Evolutionary conservation across 1,140 invertebrate genomes (phyloP).

Genomic region (Battus philenor): DNA sequence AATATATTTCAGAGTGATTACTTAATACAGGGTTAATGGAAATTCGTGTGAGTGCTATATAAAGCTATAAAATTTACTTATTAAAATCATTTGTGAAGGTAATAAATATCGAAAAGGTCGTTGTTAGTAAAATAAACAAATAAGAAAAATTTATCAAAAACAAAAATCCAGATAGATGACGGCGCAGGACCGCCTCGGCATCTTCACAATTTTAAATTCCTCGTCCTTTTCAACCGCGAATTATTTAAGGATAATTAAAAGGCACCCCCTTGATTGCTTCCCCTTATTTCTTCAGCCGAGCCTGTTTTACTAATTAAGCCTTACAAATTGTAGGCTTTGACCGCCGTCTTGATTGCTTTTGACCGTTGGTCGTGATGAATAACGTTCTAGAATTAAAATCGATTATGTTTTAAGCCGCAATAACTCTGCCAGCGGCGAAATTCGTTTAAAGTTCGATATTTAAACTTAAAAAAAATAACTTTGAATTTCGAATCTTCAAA

Average conservation of each 20-base stretch:
- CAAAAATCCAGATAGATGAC: background rate
- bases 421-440: too few species aligned
- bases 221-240: constrained; percentile 28
- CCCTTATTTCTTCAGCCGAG: constrained; percentile 29
- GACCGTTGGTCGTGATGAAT: constrained; percentile 25
- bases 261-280: constrained; percentile 37
- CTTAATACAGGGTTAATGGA: too few species aligned
- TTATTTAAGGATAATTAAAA: constrained; percentile 50
- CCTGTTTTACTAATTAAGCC: constrained; percentile 47
- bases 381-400: too few species aligned
- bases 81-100: constrained; percentile 9
- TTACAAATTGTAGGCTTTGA: constrained; percentile 47
- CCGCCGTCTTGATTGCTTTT: constrained; percentile 41
- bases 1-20: too few species aligned
- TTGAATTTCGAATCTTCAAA: too few species aligned
- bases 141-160: constrained; percentile 1
- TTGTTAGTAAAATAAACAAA: background rate
- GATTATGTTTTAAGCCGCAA: too few species aligned
- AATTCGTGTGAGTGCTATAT: too few species aligned
- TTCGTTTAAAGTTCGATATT: too few species aligned
- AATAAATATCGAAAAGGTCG: background rate
- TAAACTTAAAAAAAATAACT: too few species aligned
- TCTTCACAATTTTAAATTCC: constrained; percentile 17
- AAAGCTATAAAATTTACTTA: too few species aligned
- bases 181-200: background rate